Percentiles rank a stretch among this genome's conserved stretches.
These are phyloP conservation scores for Potamarius usumacintae DNA, from an alignment of 2,113 vertebrate genomes.

Conservation along the genomic window DNA sequence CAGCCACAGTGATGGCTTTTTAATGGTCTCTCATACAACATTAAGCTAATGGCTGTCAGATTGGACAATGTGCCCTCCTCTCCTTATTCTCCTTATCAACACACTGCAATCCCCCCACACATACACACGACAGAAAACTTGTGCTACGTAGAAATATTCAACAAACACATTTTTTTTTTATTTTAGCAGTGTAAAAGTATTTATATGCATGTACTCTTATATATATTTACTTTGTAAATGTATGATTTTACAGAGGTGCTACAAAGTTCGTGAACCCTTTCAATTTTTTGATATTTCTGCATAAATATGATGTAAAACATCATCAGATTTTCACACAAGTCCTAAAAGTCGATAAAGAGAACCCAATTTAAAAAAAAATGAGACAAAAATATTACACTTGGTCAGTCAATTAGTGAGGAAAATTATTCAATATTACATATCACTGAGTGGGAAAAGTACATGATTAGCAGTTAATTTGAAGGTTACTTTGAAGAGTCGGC, in stretches of 20 bases:
- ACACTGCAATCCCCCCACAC: background rate
- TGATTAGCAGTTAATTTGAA: too few species aligned
- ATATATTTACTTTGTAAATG: background rate
- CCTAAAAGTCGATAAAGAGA: too few species aligned
- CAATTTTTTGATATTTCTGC: too few species aligned
- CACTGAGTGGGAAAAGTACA: too few species aligned
- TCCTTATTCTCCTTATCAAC: conserved; percentile 23
- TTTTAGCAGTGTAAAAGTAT: background rate
- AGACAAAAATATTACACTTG: too few species aligned
- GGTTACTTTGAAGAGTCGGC: too few species aligned
- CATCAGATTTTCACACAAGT: too few species aligned
- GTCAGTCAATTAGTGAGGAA: too few species aligned
- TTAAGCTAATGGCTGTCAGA: conserved; percentile 44
- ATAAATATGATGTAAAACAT: too few species aligned
- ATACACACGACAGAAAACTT: background rate
- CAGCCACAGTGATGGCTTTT: conserved; percentile 43
- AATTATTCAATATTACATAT: too few species aligned
- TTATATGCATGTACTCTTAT: background rate
- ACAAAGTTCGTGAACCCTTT: too few species aligned
- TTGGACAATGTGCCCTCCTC: conserved; percentile 41
- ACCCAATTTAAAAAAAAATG: too few species aligned
- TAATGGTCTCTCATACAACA: conserved; percentile 48
- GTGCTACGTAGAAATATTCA: background rate
- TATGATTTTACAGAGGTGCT: background rate
- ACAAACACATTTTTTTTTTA: background rate